Evolutionary conservation across 2,797 vertebrate genomes (phyloP).

Genomic region (Gila robusta): DNA sequence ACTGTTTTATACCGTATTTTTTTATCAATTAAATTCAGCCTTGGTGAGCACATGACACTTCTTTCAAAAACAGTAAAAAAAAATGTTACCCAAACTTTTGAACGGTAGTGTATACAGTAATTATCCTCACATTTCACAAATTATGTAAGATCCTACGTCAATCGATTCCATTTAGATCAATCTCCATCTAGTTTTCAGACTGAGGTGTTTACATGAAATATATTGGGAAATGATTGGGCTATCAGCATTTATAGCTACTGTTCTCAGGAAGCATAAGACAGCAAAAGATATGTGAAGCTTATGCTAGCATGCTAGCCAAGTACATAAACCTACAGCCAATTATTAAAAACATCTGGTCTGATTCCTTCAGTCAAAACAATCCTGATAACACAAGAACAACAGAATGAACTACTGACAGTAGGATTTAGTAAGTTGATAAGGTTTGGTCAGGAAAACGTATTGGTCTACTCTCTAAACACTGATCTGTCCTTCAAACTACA

Average conservation of each 20-base stretch:
- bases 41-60: neutral
- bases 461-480: neutral
- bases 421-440: neutral
- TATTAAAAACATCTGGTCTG: slow-evolving; percentile 17
- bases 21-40: neutral
- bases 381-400: neutral
- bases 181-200: neutral
- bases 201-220: neutral
- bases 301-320: slow-evolving; percentile 15
- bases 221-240: neutral
- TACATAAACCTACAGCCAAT: neutral
- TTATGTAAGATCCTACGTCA: neutral
- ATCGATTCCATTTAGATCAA: neutral
- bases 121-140: neutral
- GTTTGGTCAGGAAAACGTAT: neutral
- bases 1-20: neutral
- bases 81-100: neutral
- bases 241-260: no score
- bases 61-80: neutral
- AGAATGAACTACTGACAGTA: neutral
- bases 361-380: slow-evolving; percentile 8
- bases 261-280: neutral
- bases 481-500: neutral
- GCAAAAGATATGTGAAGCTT: neutral
- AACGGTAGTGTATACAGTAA: neutral